Evolutionary conservation across 2,888 invertebrate species (phyloP), one percentile per base, ranked within the genome.

Genomic region (Helleia helle): DNA sequence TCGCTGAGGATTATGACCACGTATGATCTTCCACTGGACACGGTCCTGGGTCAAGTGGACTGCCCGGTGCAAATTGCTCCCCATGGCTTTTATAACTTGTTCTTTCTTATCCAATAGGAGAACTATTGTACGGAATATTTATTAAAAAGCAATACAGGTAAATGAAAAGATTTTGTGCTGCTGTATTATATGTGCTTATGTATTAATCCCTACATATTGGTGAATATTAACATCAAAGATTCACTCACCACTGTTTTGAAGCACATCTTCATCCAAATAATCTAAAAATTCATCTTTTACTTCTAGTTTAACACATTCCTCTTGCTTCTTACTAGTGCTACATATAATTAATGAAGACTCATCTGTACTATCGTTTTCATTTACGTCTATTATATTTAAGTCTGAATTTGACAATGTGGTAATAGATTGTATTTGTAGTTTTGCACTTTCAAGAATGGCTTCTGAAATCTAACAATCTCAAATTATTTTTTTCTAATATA

Each of bases 301-400:
- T 43, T 79, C 77, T 1, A 58, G 5, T 43, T 76, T 76, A 0
- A 76, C 48, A 12, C 52, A 46, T 1, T 55, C 26, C 30, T 54
- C 42, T 5, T 40, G 45, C 7, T 11, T 42, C 6, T 28, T 42
- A 4, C 42, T 43, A 14, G 42, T 43, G n/a, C 49, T 47, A 11
- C 46, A 50, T 2, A 60, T 17, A 0, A 58, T 42, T 1, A 42
- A 42, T 24, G 44, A 49, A 2, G 50, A 38, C 28, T 58, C 59
- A 4, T 59, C 59, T 0, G 9, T 18, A 1, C 27, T 31, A 3
- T 43, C 24, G 12, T 36, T 43, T n/a, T 41, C 37, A 1, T 51
- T 51, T 4, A 49, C 47, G 7, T 68, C 59, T 36, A 66, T 52
- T 3, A 43, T 12, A 22, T 58, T 42, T 15, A 59, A 47, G n/a